These are phyloP conservation scores for Podilymbus podiceps DNA, from an alignment of 2,113 vertebrate species.

Conservation along the genomic window DNA sequence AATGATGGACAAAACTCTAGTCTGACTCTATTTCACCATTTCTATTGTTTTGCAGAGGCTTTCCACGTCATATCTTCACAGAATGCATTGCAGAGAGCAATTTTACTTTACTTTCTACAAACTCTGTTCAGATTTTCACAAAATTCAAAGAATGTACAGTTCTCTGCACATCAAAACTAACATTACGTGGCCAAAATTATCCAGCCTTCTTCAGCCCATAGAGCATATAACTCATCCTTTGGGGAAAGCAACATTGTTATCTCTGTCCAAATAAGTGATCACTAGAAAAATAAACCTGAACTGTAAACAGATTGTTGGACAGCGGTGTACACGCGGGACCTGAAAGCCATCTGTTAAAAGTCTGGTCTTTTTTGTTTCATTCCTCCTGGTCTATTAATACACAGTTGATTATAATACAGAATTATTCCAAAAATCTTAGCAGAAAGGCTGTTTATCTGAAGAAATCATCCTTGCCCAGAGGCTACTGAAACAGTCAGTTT, in stretches of 20 bases:
- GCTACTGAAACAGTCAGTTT: background rate
- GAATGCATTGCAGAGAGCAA: background rate
- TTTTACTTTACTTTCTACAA: background rate
- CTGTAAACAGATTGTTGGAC: conserved; percentile 49
- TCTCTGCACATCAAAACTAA: background rate
- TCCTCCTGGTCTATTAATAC: background rate
- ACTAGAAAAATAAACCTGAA: conserved; percentile 17
- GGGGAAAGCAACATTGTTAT: background rate
- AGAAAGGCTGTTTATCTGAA: background rate
- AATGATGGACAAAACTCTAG: background rate
- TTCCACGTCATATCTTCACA: background rate
- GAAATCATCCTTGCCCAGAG: background rate
- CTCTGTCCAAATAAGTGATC: conserved; percentile 20
- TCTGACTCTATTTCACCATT: background rate
- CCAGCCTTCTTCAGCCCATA: background rate
- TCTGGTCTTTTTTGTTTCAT: background rate
- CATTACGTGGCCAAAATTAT: background rate
- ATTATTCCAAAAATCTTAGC: background rate
- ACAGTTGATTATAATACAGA: background rate
- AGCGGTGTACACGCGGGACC: background rate
- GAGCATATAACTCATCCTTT: background rate
- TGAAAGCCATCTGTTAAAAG: conserved; percentile 45
- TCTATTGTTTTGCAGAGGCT: background rate
- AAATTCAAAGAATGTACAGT: background rate
- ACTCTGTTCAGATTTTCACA: background rate